Conservation (phyloP, 2,113 vertebrate genomes). For the Neopipo cinnamomea region DNA sequence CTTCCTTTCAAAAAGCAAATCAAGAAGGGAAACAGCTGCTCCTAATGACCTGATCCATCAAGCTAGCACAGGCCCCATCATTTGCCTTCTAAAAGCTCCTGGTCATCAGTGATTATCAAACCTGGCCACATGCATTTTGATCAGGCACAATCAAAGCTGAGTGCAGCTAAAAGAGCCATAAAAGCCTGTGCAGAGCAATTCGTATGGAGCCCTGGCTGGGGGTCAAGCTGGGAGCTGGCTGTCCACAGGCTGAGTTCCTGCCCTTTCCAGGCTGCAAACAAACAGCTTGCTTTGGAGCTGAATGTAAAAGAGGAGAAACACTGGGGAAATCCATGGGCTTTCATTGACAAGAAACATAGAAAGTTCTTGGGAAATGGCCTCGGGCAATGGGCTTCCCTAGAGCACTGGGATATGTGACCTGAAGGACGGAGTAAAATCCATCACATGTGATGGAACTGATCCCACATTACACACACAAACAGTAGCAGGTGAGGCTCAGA, state of each 20-base stretch:
- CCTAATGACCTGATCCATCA: slow-evolving; percentile 45
- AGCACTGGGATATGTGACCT: not conserved
- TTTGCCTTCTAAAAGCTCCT: slow-evolving; percentile 56
- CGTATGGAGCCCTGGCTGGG: slow-evolving; percentile 14
- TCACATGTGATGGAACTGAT: not conserved
- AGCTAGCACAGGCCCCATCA: not conserved
- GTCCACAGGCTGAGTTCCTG: not conserved
- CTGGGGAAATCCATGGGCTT: rapidly evolving
- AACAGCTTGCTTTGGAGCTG: not conserved
- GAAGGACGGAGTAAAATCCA: not conserved
- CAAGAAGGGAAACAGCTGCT: slow-evolving; percentile 30
- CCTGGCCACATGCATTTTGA: slow-evolving; percentile 46
- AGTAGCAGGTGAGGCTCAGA: not conserved
- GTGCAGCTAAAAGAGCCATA: slow-evolving; percentile 38
- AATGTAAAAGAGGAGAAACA: not conserved
- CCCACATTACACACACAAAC: not conserved
- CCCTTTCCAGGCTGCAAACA: not conserved
- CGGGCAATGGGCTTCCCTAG: rapidly evolving
- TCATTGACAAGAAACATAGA: not conserved
- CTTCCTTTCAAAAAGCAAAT: not conserved
- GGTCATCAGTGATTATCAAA: slow-evolving; percentile 56
- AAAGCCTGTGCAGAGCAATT: slow-evolving; percentile 36
- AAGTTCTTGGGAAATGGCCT: not conserved
- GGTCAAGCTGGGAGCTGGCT: slow-evolving; percentile 4
- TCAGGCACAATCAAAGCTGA: slow-evolving; percentile 59